These are phyloP conservation scores for Taphrorychus bicolor DNA, from an alignment of 2,888 invertebrate genomes.

Conservation along the genomic window DNA sequence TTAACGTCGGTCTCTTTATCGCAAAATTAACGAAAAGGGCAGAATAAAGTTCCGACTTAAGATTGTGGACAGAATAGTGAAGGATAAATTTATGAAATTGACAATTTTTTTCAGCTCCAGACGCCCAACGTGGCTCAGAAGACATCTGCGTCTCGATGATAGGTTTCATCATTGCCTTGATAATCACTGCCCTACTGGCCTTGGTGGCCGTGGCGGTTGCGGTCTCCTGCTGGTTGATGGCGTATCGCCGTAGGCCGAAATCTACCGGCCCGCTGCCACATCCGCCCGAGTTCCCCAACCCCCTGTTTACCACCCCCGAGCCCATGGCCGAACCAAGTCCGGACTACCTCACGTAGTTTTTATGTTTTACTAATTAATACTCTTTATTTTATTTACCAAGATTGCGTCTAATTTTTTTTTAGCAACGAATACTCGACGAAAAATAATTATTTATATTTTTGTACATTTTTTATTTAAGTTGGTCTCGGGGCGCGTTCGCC, in stretches of 20 bases:
- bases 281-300: conserved; percentile 95
- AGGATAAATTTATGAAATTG: neutral
- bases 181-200: conserved; percentile 89
- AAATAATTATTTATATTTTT: conserved; percentile 42
- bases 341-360: conserved; percentile 72
- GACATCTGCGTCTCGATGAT: conserved; percentile 95
- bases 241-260: conserved; percentile 87
- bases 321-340: conserved; percentile 83
- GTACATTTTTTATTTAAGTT: conserved; percentile 41
- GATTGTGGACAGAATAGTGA: neutral
- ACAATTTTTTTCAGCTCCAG: conserved; percentile 59
- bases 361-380: conserved; percentile 32
- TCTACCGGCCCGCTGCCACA: conserved; percentile 90
- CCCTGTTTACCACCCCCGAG: conserved; percentile 84
- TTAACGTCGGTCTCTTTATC: no score
- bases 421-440: conserved; percentile 51
- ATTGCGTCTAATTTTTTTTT: conserved; percentile 24
- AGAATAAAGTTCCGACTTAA: no score
- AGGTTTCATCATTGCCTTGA: conserved; percentile 89
- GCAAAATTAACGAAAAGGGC: no score
- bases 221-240: conserved; percentile 95
- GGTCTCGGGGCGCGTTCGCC: conserved; percentile 16
- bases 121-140: conserved; percentile 68
- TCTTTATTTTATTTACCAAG: conserved; percentile 34
- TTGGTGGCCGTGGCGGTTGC: conserved; percentile 93